Conservation (phyloP, 2,888 invertebrate genomes). For the Thumatha senex region DNA sequence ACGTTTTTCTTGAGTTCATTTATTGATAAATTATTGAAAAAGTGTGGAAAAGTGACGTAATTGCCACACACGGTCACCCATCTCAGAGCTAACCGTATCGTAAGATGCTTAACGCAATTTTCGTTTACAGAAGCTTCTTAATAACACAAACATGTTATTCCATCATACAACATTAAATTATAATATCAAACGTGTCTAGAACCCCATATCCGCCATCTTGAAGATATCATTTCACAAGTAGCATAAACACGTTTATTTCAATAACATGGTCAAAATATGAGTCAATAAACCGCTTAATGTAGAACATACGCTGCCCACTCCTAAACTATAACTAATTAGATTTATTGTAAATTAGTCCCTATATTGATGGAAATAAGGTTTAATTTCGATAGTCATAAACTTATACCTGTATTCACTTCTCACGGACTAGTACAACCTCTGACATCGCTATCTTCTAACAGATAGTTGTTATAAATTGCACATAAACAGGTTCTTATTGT, state of each 20-base stretch:
- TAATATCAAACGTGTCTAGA: not conserved
- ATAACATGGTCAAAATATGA: conserved; percentile 19
- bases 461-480: conserved; percentile 4
- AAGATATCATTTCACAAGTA: not conserved
- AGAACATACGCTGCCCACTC: conserved; percentile 8
- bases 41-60: no score
- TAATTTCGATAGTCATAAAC: not conserved
- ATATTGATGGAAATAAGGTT: fast-evolving
- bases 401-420: conserved; percentile 16
- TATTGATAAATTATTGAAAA: no score
- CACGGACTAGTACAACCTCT: conserved; percentile 27
- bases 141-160: no score
- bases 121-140: no score
- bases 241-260: conserved; percentile 3
- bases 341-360: conserved; percentile 1
- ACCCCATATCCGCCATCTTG: not conserved
- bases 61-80: no score
- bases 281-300: conserved; percentile 23
- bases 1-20: no score
- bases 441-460: conserved; percentile 23
- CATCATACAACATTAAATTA: not conserved
- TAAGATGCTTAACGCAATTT: no score
- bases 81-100: no score
- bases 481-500: conserved; percentile 13
- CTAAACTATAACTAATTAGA: conserved; percentile 10